Conservation (phyloP, 2,113 vertebrate species). For the Probosciger aterrimus region DNA sequence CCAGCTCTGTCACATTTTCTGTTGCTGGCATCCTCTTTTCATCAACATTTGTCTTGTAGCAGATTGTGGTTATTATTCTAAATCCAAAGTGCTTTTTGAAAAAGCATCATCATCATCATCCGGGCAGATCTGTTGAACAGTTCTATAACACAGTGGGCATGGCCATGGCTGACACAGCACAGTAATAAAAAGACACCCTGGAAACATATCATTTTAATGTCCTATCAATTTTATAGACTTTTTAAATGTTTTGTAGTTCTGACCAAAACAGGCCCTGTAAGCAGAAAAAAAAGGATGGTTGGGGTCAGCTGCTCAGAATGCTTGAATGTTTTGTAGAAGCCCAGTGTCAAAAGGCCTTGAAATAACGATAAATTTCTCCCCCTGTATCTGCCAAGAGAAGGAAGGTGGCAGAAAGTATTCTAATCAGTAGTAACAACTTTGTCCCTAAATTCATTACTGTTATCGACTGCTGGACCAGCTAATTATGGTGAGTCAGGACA, state of each 20-base stretch:
- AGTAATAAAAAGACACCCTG: neutral
- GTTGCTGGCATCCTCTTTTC: constrained; percentile 37
- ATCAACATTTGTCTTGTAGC: constrained; percentile 60
- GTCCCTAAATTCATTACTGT: neutral
- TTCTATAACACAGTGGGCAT: neutral
- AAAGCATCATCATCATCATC: neutral
- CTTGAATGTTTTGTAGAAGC: neutral
- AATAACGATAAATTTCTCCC: neutral
- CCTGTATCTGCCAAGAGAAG: neutral
- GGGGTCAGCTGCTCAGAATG: neutral
- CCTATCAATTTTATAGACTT: constrained; percentile 3
- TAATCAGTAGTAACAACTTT: neutral
- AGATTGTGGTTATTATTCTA: constrained; percentile 47
- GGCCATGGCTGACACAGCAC: neutral
- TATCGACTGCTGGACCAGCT: neutral
- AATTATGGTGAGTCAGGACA: neutral
- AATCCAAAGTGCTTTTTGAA: constrained; percentile 33
- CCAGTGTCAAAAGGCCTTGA: neutral
- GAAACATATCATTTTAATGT: constrained; percentile 17
- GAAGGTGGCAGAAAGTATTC: neutral
- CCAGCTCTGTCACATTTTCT: constrained; percentile 32
- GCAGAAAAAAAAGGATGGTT: neutral
- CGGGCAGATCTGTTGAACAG: neutral
- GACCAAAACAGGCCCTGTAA: neutral
- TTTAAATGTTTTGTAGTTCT: constrained; percentile 21